These are phyloP conservation scores for Ceryle rudis DNA, from an alignment of 2,797 vertebrate species.

Conservation along the genomic window DNA sequence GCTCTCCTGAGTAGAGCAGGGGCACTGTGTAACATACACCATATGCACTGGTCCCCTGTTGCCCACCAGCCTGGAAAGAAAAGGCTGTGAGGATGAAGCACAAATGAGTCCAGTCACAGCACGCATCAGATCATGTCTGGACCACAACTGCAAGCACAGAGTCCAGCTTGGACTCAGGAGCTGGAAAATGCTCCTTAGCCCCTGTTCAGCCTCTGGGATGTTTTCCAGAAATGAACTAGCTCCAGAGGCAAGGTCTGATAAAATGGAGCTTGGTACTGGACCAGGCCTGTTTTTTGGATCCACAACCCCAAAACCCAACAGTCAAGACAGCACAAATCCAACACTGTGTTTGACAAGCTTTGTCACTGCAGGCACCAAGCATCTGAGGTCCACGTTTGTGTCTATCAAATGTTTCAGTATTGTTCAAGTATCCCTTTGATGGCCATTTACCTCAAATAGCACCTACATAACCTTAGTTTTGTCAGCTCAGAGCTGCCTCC, in stretches of 20 bases:
- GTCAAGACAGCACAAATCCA: neutral
- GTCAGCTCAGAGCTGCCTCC: neutral
- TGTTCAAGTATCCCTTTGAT: neutral
- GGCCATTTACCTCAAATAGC: neutral
- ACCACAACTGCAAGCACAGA: neutral
- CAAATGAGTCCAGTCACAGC: neutral
- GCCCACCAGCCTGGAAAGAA: neutral
- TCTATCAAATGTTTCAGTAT: fast-evolving
- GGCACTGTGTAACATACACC: neutral
- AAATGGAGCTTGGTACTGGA: conserved; percentile 21
- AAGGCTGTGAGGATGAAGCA: neutral
- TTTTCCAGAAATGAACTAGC: conserved; percentile 42
- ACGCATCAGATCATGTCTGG: fast-evolving
- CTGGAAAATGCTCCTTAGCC: conserved; percentile 58
- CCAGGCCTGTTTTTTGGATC: neutral
- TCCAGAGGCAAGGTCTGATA: conserved; percentile 48
- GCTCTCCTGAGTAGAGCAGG: neutral
- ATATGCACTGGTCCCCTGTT: neutral
- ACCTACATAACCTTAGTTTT: fast-evolving
- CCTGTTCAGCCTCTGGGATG: neutral
- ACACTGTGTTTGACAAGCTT: neutral
- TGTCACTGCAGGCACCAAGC: neutral
- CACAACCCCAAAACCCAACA: neutral
- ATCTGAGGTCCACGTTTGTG: neutral
- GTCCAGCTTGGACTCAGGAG: conserved; percentile 44